These are phyloP conservation scores for Prunella strophiata DNA, from an alignment of 2,797 vertebrate species.

Conservation along the genomic window DNA sequence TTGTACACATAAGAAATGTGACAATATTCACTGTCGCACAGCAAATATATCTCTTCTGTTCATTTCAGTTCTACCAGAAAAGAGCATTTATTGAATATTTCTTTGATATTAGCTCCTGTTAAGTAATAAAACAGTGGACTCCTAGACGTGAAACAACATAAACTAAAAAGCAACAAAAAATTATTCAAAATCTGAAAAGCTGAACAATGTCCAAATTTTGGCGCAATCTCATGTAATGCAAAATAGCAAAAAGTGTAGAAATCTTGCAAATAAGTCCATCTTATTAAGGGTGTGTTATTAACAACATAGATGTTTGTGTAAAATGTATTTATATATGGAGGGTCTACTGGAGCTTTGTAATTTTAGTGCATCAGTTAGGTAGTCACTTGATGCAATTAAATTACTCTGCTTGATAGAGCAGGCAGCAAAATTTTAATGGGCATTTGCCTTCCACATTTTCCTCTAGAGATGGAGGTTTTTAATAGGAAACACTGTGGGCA, in stretches of 20 bases:
- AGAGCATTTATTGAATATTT: not conserved
- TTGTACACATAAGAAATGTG: not conserved
- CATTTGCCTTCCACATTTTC: not conserved
- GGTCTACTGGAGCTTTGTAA: not conserved
- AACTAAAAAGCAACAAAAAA: not conserved
- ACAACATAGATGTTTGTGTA: not conserved
- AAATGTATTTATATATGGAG: not conserved
- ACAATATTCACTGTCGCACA: not conserved
- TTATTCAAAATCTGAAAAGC: not conserved
- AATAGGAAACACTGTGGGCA: not conserved
- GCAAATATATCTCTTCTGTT: not conserved
- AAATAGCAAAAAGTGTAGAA: not conserved
- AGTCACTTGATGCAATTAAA: not conserved
- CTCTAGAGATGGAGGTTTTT: not conserved
- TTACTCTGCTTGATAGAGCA: not conserved
- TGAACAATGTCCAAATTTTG: not conserved
- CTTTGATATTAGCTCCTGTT: not conserved
- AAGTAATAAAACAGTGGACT: not conserved
- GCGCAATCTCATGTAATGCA: not conserved
- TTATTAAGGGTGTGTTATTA: not conserved
- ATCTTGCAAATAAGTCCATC: not conserved
- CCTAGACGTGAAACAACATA: not conserved
- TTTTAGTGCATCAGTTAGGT: not conserved
- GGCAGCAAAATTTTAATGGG: not conserved
- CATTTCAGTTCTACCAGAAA: not conserved